Evolutionary conservation across 2,888 invertebrate species (phyloP), one percentile per base, ranked within the genome.

Genomic region (Aquatica leii): DNA sequence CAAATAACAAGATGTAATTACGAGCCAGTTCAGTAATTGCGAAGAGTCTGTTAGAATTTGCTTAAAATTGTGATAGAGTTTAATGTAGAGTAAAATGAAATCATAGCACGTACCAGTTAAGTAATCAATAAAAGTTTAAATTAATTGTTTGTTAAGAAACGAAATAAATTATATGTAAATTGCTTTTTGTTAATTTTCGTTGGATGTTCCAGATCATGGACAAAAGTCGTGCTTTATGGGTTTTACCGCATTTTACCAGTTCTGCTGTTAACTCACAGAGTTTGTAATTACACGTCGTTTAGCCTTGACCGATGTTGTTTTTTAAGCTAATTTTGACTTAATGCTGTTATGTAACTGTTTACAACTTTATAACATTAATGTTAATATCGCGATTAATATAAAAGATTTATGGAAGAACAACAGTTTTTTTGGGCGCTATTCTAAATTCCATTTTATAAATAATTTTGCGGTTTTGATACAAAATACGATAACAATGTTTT

Each of bases 221-320:
- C 54, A 43, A 41, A 54, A 18, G 40, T n/a, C 20, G 46, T 18
- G 18, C 18, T 46, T 46, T 18, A 46, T 46, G 18, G 46, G 46
- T 20, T 46, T 43, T 50, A 50, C 37, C 40, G 59, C 52, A 59
- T 52, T 59, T 59, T 59, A 59, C 51, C 18, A 18, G 18, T 9
- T 20, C 35, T 15, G 43, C 43, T n/a, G n/a, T n/a, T 17, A 40
- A 52, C 43, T 43, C 52, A 59, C 34, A 59, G 18, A 21, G 59
- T 52, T 31, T 52, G 52, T 59, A 59, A 59, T 59, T 59, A 52
- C 52, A 59, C 52, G 52, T 43, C 51, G 21, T 20, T 59, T 59
- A 52, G 41, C 59, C 59, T 59, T 59, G 59, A 59, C 59, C 59
- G 52, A 41, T 41, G 37, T 52, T 52, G 51, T 59, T 59, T 58